Conservation (phyloP, 2,888 invertebrate genomes). For the Athripsodes cinereus region DNA sequence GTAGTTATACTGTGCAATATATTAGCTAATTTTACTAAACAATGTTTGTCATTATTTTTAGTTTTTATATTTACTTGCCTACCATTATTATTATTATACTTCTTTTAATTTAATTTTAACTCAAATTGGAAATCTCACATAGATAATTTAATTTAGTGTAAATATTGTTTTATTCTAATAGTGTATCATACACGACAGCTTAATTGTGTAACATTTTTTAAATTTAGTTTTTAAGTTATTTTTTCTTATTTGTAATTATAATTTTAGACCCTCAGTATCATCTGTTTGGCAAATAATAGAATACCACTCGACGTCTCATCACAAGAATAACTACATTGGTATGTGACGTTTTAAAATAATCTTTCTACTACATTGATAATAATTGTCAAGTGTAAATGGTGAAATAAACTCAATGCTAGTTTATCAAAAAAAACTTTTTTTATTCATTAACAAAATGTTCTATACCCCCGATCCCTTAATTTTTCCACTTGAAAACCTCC, state of each 20-base stretch:
- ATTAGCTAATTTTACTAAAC: no score
- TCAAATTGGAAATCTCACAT: no score
- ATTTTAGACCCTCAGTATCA: constrained; percentile 14
- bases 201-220: background rate
- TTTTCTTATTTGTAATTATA: background rate
- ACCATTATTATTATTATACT: no score
- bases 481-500: no score
- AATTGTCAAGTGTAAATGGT: constrained; percentile 54
- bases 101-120: no score
- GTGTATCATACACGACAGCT: background rate
- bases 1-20: no score
- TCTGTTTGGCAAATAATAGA: constrained; percentile 20
- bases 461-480: background rate
- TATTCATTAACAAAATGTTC: background rate
- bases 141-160: background rate
- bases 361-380: constrained; percentile 36
- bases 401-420: constrained; percentile 58
- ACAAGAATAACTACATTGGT: constrained; percentile 19
- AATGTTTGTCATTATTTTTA: no score
- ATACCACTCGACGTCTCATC: constrained; percentile 18
- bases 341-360: constrained; percentile 24
- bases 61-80: no score
- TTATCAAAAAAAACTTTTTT: constrained; percentile 41
- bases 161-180: background rate
- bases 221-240: background rate